Conservation (phyloP, 2,797 vertebrate species). For the Chelidonichthys spinosus region DNA sequence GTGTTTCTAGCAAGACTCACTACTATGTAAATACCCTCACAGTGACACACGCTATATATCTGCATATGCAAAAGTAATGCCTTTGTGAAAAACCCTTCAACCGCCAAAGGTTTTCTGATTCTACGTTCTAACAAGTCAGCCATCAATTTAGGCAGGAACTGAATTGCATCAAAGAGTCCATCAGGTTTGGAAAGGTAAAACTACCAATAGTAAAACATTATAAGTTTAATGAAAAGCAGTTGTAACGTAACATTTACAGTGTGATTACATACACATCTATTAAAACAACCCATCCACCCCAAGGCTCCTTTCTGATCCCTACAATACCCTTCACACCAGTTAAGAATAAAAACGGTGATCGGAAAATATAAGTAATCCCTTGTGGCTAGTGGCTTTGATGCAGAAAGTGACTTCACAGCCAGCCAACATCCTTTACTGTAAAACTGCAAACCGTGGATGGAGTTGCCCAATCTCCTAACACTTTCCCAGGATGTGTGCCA, state of each 20-base stretch:
- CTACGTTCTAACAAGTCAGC: slow-evolving; percentile 11
- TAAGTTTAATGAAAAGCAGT: slow-evolving; percentile 7
- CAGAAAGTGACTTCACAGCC: slow-evolving; percentile 28
- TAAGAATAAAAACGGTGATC: slow-evolving; percentile 39
- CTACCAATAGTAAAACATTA: slow-evolving; percentile 20
- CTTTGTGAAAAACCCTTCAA: slow-evolving; percentile 16
- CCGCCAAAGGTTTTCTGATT: background rate
- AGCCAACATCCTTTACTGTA: slow-evolving; percentile 47
- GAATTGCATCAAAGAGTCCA: slow-evolving; percentile 25
- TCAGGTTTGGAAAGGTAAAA: slow-evolving; percentile 39
- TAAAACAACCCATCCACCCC: slow-evolving; percentile 49
- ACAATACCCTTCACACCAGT: slow-evolving; percentile 29
- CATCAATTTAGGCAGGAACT: slow-evolving; percentile 30
- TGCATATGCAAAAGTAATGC: background rate
- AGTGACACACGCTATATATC: background rate
- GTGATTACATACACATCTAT: slow-evolving; percentile 24
- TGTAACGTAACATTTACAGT: slow-evolving; percentile 41
- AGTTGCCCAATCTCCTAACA: slow-evolving; percentile 58
- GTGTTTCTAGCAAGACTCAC: slow-evolving; percentile 25
- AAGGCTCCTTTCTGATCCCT: slow-evolving; percentile 19
- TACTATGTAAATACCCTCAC: background rate
- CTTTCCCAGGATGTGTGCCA: slow-evolving; percentile 54
- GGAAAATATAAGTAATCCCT: slow-evolving; percentile 40
- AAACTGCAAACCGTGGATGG: slow-evolving; percentile 57
- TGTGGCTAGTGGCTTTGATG: slow-evolving; percentile 28